A percentile compares a stretch with the other conserved stretches of the same genome.
Evolutionary conservation across 2,888 invertebrate species (phyloP).

Genomic region (Spilosoma lubricipeda): DNA sequence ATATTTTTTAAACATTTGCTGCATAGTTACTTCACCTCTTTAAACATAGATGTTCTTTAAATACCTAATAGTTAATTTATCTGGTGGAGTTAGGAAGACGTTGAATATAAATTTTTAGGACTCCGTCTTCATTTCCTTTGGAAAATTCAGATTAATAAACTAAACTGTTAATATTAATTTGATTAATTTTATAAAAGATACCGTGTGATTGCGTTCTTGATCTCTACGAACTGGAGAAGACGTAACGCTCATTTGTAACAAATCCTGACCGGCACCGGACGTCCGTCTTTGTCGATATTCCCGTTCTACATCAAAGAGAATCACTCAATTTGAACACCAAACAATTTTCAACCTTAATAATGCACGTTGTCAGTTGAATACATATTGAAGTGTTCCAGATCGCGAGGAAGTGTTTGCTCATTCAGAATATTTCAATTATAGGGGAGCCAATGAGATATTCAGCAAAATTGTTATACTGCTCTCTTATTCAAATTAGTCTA

Average conservation of each 20-base stretch:
- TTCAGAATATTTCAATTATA: constrained; percentile 27
- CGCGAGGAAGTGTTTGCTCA: constrained; percentile 51
- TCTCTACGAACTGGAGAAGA: constrained; percentile 57
- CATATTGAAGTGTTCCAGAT: constrained; percentile 70
- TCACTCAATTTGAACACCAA: constrained; percentile 62
- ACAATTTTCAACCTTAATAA: constrained; percentile 75
- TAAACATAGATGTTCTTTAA: too few relatives aligned
- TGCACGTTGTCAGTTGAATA: constrained; percentile 76
- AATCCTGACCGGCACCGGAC: constrained; percentile 87
- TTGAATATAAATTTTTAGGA: not conserved
- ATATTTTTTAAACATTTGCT: not conserved
- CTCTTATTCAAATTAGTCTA: constrained; percentile 32
- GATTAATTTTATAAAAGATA: constrained; percentile 19
- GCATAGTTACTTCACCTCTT: not conserved
- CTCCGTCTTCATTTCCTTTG: not conserved
- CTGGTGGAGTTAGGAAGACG: too few relatives aligned
- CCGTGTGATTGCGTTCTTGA: constrained; percentile 39
- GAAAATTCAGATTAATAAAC: not conserved
- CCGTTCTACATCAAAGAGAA: constrained; percentile 84
- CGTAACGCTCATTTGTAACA: constrained; percentile 81
- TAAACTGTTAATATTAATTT: not conserved
- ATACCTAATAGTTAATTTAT: too few relatives aligned
- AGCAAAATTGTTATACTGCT: constrained; percentile 41
- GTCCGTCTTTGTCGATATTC: constrained; percentile 86
- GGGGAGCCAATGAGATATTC: constrained; percentile 48